These are phyloP conservation scores for Melieria crassipennis DNA, from an alignment of 2,888 invertebrate genomes.

Conservation along the genomic window DNA sequence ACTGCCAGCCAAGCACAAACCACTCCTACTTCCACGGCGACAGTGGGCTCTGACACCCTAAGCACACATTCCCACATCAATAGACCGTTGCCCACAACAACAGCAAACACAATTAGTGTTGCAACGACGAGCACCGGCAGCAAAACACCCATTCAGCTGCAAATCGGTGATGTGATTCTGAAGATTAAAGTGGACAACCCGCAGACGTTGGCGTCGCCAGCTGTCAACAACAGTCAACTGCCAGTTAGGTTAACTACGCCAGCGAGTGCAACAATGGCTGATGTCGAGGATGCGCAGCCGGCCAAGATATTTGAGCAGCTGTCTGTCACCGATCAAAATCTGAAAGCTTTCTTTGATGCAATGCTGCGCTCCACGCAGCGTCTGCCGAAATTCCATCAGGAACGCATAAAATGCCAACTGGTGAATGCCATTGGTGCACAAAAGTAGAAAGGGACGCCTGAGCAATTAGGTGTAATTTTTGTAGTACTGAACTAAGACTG, in stretches of 20 bases:
- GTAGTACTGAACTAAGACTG: background rate
- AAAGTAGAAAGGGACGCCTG: background rate
- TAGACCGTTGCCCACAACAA: constrained; percentile 9
- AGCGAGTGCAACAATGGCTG: background rate
- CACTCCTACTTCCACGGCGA: constrained; percentile 23
- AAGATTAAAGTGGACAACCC: constrained; percentile 24
- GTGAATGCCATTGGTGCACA: constrained; percentile 36
- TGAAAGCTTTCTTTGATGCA: constrained; percentile 44
- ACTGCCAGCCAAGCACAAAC: too few species aligned
- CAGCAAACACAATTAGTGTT: background rate
- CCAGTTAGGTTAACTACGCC: background rate
- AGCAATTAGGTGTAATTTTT: background rate
- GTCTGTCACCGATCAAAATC: constrained; percentile 35
- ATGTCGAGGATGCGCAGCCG: background rate
- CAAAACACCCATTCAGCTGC: constrained; percentile 9
- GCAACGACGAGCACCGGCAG: background rate
- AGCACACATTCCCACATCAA: constrained; percentile 14
- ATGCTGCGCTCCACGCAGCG: constrained; percentile 42
- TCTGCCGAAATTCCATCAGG: constrained; percentile 43
- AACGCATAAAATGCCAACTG: constrained; percentile 39
- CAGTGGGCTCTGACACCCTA: too few species aligned
- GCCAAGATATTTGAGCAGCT: constrained; percentile 17
- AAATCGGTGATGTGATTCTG: constrained; percentile 28
- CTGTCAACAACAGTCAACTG: too few species aligned
- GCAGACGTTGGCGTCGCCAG: background rate